phyloP scores from a whole-genome alignment of 2,113 vertebrate species.

The Chinchilla lanigera region DNA sequence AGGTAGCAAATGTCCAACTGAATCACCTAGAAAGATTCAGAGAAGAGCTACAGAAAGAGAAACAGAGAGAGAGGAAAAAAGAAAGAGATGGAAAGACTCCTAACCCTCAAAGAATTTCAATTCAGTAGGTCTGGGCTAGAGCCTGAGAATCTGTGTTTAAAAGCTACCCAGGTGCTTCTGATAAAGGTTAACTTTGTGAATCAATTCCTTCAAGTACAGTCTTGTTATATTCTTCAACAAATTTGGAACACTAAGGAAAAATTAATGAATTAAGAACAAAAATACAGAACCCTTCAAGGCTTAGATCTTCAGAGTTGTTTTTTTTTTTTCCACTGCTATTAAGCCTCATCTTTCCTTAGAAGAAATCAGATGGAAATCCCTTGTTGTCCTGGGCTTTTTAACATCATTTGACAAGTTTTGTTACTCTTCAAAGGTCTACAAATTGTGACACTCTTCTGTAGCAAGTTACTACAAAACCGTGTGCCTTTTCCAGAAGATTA shows the following conservation, averaged over 20 bases:
- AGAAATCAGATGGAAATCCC: neutral
- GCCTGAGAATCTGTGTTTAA: neutral
- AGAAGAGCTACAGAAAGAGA: neutral
- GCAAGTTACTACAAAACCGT: neutral
- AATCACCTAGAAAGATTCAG: neutral
- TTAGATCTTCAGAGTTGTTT: neutral
- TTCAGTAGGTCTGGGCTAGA: neutral
- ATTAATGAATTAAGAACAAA: neutral
- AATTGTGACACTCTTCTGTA: neutral
- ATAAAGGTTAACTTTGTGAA: neutral
- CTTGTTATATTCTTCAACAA: neutral
- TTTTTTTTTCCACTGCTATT: neutral
- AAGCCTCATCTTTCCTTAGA: neutral
- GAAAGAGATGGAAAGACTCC: neutral
- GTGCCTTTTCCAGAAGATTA: neutral
- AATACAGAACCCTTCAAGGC: neutral
- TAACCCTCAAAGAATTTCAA: neutral
- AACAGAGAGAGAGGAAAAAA: neutral
- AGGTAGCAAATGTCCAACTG: neutral
- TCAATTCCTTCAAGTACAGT: neutral
- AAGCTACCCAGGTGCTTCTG: neutral
- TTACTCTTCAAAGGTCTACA: neutral
- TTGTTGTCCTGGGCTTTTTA: neutral
- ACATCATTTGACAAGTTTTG: neutral
- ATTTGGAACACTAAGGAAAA: neutral